Evolutionary conservation across 2,888 invertebrate species (phyloP), one percentile per base, ranked within the genome.

Genomic region (Silvanus unidentatus): DNA sequence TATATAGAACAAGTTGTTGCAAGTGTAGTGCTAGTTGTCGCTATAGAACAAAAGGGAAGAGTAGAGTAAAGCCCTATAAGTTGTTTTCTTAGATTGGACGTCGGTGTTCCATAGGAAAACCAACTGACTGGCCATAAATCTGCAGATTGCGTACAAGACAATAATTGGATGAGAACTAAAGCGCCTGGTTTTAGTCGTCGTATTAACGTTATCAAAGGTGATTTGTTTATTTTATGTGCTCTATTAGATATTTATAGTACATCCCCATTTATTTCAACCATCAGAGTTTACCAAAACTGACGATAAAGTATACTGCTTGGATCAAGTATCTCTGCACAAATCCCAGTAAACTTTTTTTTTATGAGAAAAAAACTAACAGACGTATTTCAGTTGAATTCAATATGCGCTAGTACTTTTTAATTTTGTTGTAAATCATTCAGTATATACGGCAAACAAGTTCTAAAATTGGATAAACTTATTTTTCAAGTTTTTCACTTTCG

Each of bases 131-230:
- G 43, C 43, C 52, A 52, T 53, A 53, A 55, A 55, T 53, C 53
- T 52, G 32, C 41, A 38, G 44, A 43, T 44, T 44, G 52, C 52
- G 53, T 48, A 47, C 50, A 44, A 35, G 45, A 54, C 48, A 49
- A 56, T 56, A 56, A 56, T 56, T 56, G 56, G 54, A 56, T 48
- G 46, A 49, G 48, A 53, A 45, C 47, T 22, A 22, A 22, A 22
- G 46, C 44, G 46, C 46, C 45, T 48, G 48, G 53, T 52, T 53
- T 54, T 53, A 53, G 45, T 40, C 47, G 22, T 22, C 44, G 50
- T 48, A 52, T 50, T 52, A 49, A 49, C 44, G 50, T 42, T 47
- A 50, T 50, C 53, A 49, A 47, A 48, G 41, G 50, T 48, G 50
- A 48, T 53, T 50, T 48, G 53, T 49, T 43, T 41, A 48, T 47